Evolutionary conservation across 1,140 invertebrate species (phyloP), one percentile per base, ranked within the genome.

Genomic region (Archegozetes longisetosus): DNA sequence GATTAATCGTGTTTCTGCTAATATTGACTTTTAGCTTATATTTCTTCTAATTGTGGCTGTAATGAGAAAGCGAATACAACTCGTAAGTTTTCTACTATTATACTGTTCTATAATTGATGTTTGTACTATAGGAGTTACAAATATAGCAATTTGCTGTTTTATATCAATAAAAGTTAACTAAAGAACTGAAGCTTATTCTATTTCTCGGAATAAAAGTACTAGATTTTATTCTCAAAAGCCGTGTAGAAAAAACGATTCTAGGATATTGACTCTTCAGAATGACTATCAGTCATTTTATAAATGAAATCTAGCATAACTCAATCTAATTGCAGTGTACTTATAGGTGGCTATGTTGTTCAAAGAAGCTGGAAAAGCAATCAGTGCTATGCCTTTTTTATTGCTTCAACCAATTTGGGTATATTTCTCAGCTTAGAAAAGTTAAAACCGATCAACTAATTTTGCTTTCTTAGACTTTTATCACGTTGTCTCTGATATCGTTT

Each of bases 311-410:
- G 25, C 17, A 53, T 17, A 22, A 59, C 6, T 14, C 12, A 26
- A 17, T 25, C 20, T 28, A 53, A 6, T 53, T 40, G 32, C 6
- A 9, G 6, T 12, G 13, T 63, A 40, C n/a, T 40, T 9, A 40
- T 40, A 40, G 64, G 65, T 65, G 13, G 61, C 65, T 9, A 63
- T 61, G 14, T 58, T 67, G 29, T 86, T 87, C 67, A 76, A 77
- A 60, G 84, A 88, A 73, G 81, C 85, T 22, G 84, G 84, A 53
- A 83, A 82, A 70, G 84, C 83, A 9, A 72, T 87, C 13, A 71
- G 71, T 23, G 70, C 77, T 3, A 84, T 86, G 78, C 85, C 85
- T 2, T 68, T 78, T 2, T 69, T 88, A n/a, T 71, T 87, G 20
- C 66, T 86, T n/a, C 82, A 86, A 71, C 85, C 85, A 13, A 60